Conservation (phyloP, 2,888 invertebrate genomes). For the Xylocampa areola region DNA sequence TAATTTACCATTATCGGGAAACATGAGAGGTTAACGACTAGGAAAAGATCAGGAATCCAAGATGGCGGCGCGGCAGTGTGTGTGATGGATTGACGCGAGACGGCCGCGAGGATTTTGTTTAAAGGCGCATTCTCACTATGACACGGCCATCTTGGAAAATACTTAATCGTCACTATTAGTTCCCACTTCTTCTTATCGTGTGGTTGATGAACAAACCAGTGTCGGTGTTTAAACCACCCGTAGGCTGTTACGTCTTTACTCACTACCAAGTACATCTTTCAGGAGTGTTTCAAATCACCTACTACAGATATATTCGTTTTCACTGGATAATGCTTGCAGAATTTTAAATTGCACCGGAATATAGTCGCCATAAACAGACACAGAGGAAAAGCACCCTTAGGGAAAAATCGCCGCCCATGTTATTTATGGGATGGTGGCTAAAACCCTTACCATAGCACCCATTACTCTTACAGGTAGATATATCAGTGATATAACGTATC, state of each 20-base stretch:
- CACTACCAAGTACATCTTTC: too few relatives aligned
- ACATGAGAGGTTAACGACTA: conserved; percentile 30
- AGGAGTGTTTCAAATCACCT: too few relatives aligned
- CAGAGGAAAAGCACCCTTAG: background rate
- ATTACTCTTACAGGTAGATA: conserved; percentile 36
- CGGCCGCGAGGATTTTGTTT: conserved; percentile 1
- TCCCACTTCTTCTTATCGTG: too few relatives aligned
- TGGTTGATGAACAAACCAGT: too few relatives aligned
- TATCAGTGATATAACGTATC: conserved; percentile 20
- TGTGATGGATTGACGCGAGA: conserved; percentile 24
- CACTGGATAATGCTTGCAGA: too few relatives aligned
- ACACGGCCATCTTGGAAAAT: too few relatives aligned
- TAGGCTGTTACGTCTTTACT: too few relatives aligned
- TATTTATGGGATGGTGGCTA: conserved; percentile 20
- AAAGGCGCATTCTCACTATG: too few relatives aligned
- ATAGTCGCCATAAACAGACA: background rate
- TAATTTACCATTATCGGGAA: conserved; percentile 5
- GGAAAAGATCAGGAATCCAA: conserved; percentile 12
- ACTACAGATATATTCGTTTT: too few relatives aligned
- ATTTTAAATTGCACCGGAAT: too few relatives aligned
- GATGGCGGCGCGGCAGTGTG: conserved; percentile 24
- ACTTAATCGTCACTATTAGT: too few relatives aligned
- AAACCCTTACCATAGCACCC: conserved; percentile 21
- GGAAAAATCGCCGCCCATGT: conserved; percentile 10
- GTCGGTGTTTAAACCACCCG: too few relatives aligned